Conservation (phyloP, 2,888 invertebrate species). For the Agrochola litura region DNA sequence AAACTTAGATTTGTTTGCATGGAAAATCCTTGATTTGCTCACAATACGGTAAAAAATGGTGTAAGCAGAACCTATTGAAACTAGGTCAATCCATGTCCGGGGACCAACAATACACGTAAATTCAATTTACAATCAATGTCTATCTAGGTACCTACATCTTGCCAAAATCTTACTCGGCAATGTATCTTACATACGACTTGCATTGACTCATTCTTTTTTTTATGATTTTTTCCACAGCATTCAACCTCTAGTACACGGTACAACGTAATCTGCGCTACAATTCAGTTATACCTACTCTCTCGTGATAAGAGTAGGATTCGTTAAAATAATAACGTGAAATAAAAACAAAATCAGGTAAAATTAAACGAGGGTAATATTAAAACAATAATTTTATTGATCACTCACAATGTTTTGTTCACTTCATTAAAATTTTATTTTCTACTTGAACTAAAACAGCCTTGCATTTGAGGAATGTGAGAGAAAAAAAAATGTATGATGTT, state of each 20-base stretch:
- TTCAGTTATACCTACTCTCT: not conserved
- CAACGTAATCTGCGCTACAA: not conserved
- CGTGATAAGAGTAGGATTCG: too few species aligned
- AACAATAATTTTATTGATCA: slow-evolving; percentile 80
- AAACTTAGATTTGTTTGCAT: not conserved
- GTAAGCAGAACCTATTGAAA: slow-evolving; percentile 5
- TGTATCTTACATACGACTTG: slow-evolving; percentile 6
- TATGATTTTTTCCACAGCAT: not conserved
- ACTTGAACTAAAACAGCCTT: slow-evolving; percentile 86
- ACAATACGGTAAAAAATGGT: not conserved
- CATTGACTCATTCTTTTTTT: slow-evolving; percentile 8
- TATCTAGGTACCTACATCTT: not conserved
- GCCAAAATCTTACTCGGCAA: slow-evolving; percentile 6
- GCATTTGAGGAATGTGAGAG: slow-evolving; percentile 85
- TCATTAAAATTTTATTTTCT: slow-evolving; percentile 74
- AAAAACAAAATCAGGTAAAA: slow-evolving; percentile 21
- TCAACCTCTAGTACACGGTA: not conserved
- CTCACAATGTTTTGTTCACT: slow-evolving; percentile 87
- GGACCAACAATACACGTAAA: not conserved
- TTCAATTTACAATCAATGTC: not conserved
- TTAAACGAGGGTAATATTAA: slow-evolving; percentile 59
- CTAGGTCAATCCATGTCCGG: not conserved
- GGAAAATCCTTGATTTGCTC: slow-evolving; percentile 4
- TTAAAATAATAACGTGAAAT: too few species aligned
- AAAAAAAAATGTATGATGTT: slow-evolving; percentile 72